Percentiles rank a stretch among this genome's conserved stretches.
Evolutionary conservation across 2,113 vertebrate species (phyloP).

Genomic region (Oriolus oriolus): DNA sequence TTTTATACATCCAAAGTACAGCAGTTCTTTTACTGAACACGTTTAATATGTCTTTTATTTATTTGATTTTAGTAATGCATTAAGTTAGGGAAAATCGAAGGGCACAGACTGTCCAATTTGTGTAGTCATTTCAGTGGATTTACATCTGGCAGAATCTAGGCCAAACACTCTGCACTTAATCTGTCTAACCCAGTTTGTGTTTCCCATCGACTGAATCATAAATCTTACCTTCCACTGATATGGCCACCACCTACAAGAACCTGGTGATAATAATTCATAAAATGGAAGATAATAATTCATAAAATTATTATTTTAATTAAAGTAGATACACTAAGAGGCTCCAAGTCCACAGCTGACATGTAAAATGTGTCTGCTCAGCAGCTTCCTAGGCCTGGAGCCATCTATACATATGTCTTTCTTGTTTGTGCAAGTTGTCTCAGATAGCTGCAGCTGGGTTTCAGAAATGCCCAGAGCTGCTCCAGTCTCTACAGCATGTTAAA

Average conservation of each 20-base stretch:
- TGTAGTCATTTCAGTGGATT: not conserved
- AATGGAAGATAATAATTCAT: too few relatives aligned
- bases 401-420: rapidly evolving
- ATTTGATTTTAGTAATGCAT: not conserved
- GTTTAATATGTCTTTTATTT: not conserved
- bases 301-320: not conserved
- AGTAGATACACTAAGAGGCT: not conserved
- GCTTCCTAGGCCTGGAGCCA: not conserved
- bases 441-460: not conserved
- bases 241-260: not conserved
- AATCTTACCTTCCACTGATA: not conserved
- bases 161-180: not conserved
- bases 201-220: not conserved
- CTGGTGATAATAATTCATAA: too few relatives aligned
- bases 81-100: not conserved
- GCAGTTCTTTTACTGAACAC: not conserved
- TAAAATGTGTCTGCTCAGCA: not conserved
- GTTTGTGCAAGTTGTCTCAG: not conserved
- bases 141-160: constrained; percentile 8
- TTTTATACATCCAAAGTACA: not conserved
- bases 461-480: not conserved
- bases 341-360: not conserved
- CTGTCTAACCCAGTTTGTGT: not conserved
- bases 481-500: not conserved
- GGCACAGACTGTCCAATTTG: not conserved